A percentile compares a stretch with the other conserved stretches of the same genome.
Evolutionary conservation across 2,797 vertebrate genomes (phyloP).

Genomic region (Brachymystax lenok): DNA sequence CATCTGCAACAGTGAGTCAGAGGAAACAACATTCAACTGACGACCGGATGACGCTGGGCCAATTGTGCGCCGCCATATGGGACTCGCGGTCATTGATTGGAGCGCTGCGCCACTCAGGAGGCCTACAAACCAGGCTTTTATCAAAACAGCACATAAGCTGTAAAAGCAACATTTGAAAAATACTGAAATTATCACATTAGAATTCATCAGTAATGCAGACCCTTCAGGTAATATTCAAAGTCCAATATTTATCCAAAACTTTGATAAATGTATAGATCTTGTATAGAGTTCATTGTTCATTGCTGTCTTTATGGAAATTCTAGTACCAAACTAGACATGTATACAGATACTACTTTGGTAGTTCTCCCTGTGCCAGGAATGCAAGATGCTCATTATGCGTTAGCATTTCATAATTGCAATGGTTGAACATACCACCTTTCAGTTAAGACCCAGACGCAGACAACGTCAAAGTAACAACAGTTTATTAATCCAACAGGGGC

Average conservation of each 20-base stretch:
- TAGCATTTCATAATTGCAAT: neutral
- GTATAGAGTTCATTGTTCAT: neutral
- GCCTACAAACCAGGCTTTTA: neutral
- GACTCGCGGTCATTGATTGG: no score
- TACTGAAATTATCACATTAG: neutral
- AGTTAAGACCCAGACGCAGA: no score
- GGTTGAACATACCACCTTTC: neutral
- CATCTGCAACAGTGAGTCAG: no score
- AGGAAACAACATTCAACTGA: no score
- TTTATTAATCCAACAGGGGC: no score
- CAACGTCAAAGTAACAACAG: no score
- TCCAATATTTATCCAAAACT: neutral
- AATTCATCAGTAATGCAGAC: neutral
- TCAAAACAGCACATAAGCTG: neutral
- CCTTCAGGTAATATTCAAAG: neutral
- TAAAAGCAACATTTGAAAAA: constrained; percentile 1
- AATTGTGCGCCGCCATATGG: no score
- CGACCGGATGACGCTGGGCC: no score
- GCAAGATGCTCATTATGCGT: neutral
- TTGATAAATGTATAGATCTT: neutral
- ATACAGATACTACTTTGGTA: neutral
- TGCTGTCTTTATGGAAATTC: neutral
- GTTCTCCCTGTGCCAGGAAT: neutral
- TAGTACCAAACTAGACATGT: neutral
- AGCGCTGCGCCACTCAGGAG: no score